These are phyloP conservation scores for Cyprinus carpio DNA, from an alignment of 2,113 vertebrate genomes.

Conservation along the genomic window DNA sequence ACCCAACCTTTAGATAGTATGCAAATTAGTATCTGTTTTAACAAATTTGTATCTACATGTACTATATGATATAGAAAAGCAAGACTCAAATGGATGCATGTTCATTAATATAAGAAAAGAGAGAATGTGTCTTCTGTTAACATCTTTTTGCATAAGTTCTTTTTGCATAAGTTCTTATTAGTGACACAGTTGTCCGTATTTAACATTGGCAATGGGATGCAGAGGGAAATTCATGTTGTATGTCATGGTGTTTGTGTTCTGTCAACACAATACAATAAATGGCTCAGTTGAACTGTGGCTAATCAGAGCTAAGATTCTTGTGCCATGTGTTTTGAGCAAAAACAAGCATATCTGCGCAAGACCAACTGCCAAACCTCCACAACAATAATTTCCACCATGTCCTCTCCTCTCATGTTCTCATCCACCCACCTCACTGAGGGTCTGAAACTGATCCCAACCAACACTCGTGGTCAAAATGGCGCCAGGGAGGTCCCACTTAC, in stretches of 20 bases:
- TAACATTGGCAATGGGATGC: not conserved
- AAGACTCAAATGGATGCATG: not conserved
- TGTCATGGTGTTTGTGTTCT: not conserved
- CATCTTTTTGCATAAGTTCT: not conserved
- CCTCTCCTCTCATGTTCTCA: not conserved
- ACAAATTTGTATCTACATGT: not conserved
- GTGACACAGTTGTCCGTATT: not conserved
- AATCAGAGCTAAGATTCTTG: not conserved
- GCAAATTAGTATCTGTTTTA: not conserved
- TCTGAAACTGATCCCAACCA: not conserved
- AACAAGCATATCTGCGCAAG: not conserved
- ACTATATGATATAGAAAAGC: not conserved
- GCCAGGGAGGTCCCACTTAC: constrained; percentile 1
- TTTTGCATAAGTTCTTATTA: not conserved
- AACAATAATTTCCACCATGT: not conserved
- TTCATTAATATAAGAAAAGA: not conserved
- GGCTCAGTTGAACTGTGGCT: not conserved
- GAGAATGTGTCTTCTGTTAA: not conserved
- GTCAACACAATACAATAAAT: not conserved
- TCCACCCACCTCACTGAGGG: not conserved
- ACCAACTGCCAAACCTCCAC: not conserved
- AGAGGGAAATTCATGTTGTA: not conserved
- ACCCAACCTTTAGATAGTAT: not conserved
- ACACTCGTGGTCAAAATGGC: not conserved
- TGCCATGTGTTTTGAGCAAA: not conserved